These are phyloP conservation scores for Nematostella vectensis DNA, from an alignment of 92 coral and sea anemone genomes.

Conservation along the genomic window DNA sequence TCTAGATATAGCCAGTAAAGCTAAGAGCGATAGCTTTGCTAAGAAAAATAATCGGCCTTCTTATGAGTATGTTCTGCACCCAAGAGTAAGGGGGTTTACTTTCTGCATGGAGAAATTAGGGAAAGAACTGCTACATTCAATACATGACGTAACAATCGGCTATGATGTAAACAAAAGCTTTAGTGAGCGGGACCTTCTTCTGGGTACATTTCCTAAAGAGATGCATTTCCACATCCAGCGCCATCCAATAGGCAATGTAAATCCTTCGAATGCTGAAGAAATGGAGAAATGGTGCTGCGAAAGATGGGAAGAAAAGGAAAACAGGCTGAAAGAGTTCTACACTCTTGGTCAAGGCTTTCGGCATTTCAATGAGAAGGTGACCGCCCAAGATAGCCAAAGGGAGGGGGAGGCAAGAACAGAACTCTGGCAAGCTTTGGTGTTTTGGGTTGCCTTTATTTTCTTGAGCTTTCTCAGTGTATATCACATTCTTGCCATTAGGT, in stretches of 20 bases:
- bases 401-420: constrained; percentile 25
- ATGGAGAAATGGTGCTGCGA: constrained; percentile 82
- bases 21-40: constrained; percentile 79
- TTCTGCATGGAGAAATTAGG: constrained; percentile 72
- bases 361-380: constrained; percentile 21
- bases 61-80: constrained; percentile 87
- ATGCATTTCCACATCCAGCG: constrained; percentile 86
- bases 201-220: constrained; percentile 73
- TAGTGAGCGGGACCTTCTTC: constrained; percentile 62
- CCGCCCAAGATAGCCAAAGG: constrained; percentile 4
- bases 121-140: constrained; percentile 56
- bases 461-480: constrained; percentile 27
- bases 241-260: constrained; percentile 43
- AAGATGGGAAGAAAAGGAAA: constrained; percentile 82
- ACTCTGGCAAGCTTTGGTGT: constrained; percentile 33
- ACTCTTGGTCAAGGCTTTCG: constrained; percentile 39
- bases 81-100: constrained; percentile 89
- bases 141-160: constrained; percentile 90
- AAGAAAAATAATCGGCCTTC: constrained; percentile 66
- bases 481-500: constrained; percentile 31
- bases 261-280: constrained; percentile 55
- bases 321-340: constrained; percentile 56
- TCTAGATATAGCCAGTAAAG: constrained; percentile 37
- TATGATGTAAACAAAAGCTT: constrained; percentile 58
- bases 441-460: constrained; percentile 55